Conservation (phyloP, 2,888 invertebrate genomes). For the Papilio demoleus region DNA sequence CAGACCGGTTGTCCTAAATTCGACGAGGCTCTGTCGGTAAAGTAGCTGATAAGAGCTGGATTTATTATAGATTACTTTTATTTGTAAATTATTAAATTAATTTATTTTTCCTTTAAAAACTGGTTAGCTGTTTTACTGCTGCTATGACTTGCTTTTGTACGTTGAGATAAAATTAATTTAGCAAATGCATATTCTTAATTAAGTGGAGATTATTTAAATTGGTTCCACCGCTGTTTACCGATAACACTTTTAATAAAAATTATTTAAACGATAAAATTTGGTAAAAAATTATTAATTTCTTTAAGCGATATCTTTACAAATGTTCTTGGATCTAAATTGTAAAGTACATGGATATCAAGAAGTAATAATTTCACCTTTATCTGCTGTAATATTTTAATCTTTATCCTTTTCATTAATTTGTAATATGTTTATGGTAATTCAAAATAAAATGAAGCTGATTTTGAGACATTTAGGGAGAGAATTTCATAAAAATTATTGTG, state of each 20-base stretch:
- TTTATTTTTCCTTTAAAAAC: too few relatives aligned
- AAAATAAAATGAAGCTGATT: neutral
- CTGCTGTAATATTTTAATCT: neutral
- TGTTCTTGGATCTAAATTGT: neutral
- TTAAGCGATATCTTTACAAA: conserved; percentile 1
- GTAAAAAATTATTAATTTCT: neutral
- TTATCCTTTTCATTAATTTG: conserved; percentile 6
- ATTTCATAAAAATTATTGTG: too few relatives aligned
- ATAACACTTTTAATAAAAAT: neutral
- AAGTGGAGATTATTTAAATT: neutral
- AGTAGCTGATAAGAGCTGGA: too few relatives aligned
- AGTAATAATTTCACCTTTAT: conserved; percentile 3
- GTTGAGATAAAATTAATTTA: neutral
- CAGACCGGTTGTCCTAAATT: too few relatives aligned
- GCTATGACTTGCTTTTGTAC: neutral
- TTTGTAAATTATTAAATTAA: too few relatives aligned
- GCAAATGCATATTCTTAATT: neutral
- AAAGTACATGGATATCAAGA: neutral
- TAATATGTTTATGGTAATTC: neutral
- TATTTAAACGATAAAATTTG: neutral
- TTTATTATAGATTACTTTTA: too few relatives aligned
- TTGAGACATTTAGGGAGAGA: too few relatives aligned
- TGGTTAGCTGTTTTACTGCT: neutral
- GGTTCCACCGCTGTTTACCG: neutral
- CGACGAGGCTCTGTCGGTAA: too few relatives aligned